These are phyloP conservation scores for Telmatochromis sp. DNA, from an alignment of 2,113 vertebrate genomes.

Conservation along the genomic window DNA sequence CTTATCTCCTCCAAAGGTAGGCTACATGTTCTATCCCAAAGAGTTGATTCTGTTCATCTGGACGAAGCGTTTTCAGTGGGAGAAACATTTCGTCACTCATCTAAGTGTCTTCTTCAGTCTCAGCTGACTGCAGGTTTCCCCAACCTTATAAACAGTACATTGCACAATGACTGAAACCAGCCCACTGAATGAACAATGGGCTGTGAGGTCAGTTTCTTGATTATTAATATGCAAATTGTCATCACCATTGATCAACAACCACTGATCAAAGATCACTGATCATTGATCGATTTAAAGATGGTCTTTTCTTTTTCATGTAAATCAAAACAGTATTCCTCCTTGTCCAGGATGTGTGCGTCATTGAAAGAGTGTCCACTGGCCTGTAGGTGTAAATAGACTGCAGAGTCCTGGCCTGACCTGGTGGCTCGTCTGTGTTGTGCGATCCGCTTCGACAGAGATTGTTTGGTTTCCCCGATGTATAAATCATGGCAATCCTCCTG, in stretches of 20 bases:
- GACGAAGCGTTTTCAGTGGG: not conserved
- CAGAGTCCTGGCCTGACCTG: not conserved
- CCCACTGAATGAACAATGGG: not conserved
- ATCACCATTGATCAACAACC: not conserved
- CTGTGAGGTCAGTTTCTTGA: not conserved
- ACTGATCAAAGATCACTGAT: not conserved
- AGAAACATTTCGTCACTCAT: not conserved
- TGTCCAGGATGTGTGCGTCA: not conserved
- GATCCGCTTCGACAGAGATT: accelerated
- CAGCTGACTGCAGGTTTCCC: not conserved
- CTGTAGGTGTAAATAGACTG: not conserved
- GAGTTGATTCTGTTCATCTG: not conserved
- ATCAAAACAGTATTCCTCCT: not conserved
- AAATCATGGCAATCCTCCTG: not conserved
- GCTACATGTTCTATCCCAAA: not conserved
- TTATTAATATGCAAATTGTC: not conserved
- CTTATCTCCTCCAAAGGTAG: not conserved
- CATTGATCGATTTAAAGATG: not conserved
- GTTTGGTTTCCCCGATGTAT: not conserved
- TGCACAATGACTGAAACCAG: not conserved
- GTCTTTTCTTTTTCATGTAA: not conserved
- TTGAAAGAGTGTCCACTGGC: not conserved
- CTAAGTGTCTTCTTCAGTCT: not conserved
- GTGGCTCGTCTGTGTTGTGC: not conserved
- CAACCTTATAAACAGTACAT: not conserved